phyloP scores from a whole-genome alignment of 1,140 invertebrate genomes.

The Trichonephila clavipes region DNA sequence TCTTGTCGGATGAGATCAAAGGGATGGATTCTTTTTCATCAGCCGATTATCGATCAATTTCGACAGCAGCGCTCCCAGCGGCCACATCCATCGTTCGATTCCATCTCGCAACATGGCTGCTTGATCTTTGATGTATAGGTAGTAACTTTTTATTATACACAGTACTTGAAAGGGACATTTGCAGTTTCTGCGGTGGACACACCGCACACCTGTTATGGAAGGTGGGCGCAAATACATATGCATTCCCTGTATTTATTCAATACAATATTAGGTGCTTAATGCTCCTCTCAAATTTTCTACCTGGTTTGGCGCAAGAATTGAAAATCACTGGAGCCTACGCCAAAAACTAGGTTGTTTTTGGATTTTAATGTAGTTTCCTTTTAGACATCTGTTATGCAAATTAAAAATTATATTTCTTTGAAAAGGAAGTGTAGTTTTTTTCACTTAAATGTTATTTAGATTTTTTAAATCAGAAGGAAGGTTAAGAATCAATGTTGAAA shows the following conservation, averaged over 20 bases:
- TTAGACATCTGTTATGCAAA: too few species aligned
- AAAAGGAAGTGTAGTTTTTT: not conserved
- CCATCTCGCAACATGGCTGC: not conserved
- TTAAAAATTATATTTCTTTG: too few species aligned
- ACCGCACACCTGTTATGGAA: not conserved
- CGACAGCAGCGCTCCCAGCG: not conserved
- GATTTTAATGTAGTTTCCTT: too few species aligned
- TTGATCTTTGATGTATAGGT: not conserved
- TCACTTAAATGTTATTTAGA: too few species aligned
- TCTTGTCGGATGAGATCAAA: too few species aligned
- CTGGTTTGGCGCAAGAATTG: too few species aligned
- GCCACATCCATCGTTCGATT: not conserved
- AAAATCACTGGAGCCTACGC: too few species aligned
- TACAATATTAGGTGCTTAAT: too few species aligned
- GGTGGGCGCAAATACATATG: not conserved
- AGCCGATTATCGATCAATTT: conserved; percentile 9
- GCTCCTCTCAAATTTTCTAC: too few species aligned
- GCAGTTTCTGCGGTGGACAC: not conserved
- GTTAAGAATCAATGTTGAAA: too few species aligned
- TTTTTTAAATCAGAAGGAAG: too few species aligned
- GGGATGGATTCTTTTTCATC: not conserved
- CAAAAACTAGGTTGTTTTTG: too few species aligned
- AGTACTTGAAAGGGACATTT: not conserved
- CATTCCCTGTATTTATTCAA: not conserved
- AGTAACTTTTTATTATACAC: not conserved